A percentile compares a stretch with the other conserved stretches of the same genome.
phyloP scores from a whole-genome alignment of 2,113 vertebrate genomes.

The Todiramphus saurophagus region DNA sequence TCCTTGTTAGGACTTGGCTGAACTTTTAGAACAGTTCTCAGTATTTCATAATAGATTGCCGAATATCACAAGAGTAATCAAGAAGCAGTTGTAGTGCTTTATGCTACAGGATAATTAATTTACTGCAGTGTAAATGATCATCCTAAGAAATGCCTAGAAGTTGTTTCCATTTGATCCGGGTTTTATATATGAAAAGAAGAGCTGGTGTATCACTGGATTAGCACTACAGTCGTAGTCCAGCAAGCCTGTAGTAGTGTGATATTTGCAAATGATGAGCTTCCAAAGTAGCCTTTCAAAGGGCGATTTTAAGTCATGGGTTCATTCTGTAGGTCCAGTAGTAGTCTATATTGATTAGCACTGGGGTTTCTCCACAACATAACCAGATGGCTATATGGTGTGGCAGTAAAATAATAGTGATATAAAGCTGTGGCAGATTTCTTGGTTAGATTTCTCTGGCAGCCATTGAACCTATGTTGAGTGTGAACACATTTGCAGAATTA shows the following conservation, averaged over 20 bases:
- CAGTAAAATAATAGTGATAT: background rate
- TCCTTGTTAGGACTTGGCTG: background rate
- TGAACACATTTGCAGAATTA: constrained; percentile 36
- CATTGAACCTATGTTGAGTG: constrained; percentile 24
- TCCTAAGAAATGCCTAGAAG: background rate
- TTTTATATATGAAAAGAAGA: background rate
- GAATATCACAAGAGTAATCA: background rate
- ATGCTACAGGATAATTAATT: background rate
- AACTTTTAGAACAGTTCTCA: background rate
- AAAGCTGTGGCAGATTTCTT: background rate
- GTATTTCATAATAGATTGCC: background rate
- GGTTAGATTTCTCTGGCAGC: constrained; percentile 32
- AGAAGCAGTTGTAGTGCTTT: background rate
- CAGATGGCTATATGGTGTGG: background rate
- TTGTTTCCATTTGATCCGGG: background rate
- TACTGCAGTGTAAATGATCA: background rate
- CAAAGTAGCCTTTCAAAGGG: background rate
- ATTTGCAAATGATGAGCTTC: background rate
- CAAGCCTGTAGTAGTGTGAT: background rate
- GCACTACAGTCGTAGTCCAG: background rate
- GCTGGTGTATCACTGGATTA: background rate
- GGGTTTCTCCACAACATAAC: background rate
- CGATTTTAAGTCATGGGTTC: background rate
- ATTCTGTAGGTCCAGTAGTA: background rate
- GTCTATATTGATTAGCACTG: background rate